Conservation (phyloP, 2,113 vertebrate species). For the Falcunculus frontatus region DNA sequence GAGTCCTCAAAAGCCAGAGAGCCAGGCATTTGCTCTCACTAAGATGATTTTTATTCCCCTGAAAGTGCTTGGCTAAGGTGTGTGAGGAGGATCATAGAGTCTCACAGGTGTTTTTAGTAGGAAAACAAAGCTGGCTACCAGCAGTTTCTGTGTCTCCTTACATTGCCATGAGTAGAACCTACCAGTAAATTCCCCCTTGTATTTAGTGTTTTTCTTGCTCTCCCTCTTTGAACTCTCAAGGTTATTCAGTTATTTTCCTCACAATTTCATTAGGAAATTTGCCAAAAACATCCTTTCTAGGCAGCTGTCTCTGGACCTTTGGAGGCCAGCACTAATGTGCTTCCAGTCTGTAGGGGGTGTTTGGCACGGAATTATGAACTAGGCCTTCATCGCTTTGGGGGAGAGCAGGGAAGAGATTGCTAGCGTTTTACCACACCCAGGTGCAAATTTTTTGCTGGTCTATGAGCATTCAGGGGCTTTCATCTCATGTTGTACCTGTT, state of each 20-base stretch:
- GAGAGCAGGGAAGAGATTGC: neutral
- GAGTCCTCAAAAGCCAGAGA: neutral
- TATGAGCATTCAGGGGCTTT: neutral
- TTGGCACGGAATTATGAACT: slow-evolving; percentile 39
- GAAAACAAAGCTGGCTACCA: neutral
- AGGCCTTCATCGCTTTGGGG: slow-evolving; percentile 20
- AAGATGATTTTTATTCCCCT: neutral
- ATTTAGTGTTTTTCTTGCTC: slow-evolving; percentile 54
- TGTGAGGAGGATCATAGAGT: neutral
- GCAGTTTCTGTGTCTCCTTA: neutral
- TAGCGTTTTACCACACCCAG: neutral
- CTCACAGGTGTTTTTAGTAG: neutral
- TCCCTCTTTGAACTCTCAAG: slow-evolving; percentile 72
- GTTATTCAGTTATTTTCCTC: slow-evolving; percentile 74
- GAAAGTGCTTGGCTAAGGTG: neutral
- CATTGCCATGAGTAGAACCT: neutral
- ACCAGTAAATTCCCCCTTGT: slow-evolving; percentile 25
- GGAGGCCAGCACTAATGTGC: slow-evolving; percentile 69
- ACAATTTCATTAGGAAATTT: slow-evolving; percentile 76
- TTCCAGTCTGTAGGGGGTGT: slow-evolving; percentile 59
- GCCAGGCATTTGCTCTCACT: neutral
- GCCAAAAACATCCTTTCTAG: slow-evolving; percentile 74
- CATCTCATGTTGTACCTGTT: slow-evolving; percentile 14
- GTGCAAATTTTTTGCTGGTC: neutral
- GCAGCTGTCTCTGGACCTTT: slow-evolving; percentile 73